Evolutionary conservation across 2,113 vertebrate genomes (phyloP), one percentile per base, ranked within the genome.

Genomic region (Cyprinodon variegatus): DNA sequence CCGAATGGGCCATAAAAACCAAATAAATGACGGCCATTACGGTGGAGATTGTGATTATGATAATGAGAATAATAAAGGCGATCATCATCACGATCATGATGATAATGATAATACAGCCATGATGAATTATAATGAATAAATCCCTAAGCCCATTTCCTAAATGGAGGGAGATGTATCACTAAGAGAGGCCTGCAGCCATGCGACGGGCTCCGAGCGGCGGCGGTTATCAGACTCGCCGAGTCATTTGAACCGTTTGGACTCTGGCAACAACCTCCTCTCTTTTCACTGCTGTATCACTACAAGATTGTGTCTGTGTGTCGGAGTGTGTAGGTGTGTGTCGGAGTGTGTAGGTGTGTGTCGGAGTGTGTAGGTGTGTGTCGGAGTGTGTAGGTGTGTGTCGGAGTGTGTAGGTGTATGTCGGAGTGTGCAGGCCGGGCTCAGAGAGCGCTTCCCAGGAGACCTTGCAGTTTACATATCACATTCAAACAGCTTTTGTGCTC

Each of bases 11-110:
- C 88, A 93, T 93, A 93, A 93, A 93, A 84, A 71, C 81, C 89
- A 85, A 90, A 92, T 91, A 89, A 86, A 93, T 90, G 91, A 90
- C 83, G 80, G 87, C 86, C 89, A 88, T 92, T 92, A 85, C 87
- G 70, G 82, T 83, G 86, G 84, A 91, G 90, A 92, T 89, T 90
- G 91, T 91, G 91, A 93, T 93, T 91, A 93, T 93, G 91, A 92
- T 94, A 93, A 94, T 94, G 93, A 92, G 86, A 93, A 93, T 93
- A 94, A 94, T 93, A 93, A 94, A 92, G 93, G 83, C 89, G 86
- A 92, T 91, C 89, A 92, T 93, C 90, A 90, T 94, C 92, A 93
- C 82, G 62, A 90, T 86, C 84, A 82, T 85, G 87, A 89, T 91
- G 91, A 92, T 92, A 88, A 92, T 93, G 92, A 91, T 92, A 83